phyloP scores from a whole-genome alignment of 2,113 vertebrate genomes.

The Oreochromis aureus region DNA sequence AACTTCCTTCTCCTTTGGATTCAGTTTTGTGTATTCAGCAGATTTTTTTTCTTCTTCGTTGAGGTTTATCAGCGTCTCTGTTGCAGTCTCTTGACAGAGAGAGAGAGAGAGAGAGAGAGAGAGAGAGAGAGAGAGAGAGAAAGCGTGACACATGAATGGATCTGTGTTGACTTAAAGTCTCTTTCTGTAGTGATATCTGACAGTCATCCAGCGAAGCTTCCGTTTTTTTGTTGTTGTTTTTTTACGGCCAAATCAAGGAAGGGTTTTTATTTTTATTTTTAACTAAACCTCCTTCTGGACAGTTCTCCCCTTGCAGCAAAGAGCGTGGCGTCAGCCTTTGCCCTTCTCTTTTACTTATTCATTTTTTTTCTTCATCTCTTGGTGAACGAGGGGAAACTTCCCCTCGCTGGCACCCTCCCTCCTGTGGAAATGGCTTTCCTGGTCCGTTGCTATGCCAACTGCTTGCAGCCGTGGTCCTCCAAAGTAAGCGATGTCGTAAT shows the following conservation, averaged over 20 bases:
- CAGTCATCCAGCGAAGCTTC: neutral
- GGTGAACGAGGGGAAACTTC: slow-evolving; percentile 78
- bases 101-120: neutral
- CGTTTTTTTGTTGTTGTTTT: neutral
- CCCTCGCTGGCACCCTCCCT: slow-evolving; percentile 64
- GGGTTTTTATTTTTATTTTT: neutral
- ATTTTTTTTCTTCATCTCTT: slow-evolving; percentile 12
- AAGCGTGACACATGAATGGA: neutral
- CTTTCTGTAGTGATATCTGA: neutral
- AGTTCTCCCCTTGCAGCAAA: neutral
- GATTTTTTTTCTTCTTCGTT: neutral
- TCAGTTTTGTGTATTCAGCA: neutral
- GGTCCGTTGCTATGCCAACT: slow-evolving; percentile 99
- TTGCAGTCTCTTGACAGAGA: neutral
- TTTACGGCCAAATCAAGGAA: neutral
- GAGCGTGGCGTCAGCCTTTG: neutral
- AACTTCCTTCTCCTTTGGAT: neutral
- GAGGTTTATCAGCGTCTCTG: neutral
- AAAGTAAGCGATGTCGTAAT: slow-evolving; percentile 90
- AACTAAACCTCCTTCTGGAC: neutral
- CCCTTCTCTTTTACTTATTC: neutral
- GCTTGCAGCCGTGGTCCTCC: slow-evolving; percentile 97
- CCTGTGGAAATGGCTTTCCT: slow-evolving; percentile 94
- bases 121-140: neutral
- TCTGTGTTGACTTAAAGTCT: neutral